Base-by-base conservation (phyloP, 35 echinoderm and acorn worm genomes). In the Apostichopus japonicus region DNA sequence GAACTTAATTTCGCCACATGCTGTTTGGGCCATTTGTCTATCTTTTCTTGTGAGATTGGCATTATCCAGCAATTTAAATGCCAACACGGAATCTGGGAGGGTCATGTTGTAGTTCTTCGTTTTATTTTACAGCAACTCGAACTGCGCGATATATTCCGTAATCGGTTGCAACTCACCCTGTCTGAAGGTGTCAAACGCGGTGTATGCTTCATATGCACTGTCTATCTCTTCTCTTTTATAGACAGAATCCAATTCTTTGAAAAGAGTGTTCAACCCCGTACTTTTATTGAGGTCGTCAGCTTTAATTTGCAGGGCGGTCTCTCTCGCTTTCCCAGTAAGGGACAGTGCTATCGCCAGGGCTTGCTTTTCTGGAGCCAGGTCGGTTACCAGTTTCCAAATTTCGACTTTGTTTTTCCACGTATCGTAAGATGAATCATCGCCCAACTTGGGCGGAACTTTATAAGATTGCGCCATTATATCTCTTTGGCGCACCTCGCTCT, bases 321-420 rank as follows among this genome's bases (percentile, higher is more conserved):
- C 83, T 23, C 83, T 1, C n/a, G 90, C 90, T 59, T 91, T 77
- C 11, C 90, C 77, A 44, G 10, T 79, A 4, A 91, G 33, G 5
- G 77, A 91, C 59, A 91, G 24, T 79, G 90, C 87, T 90, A 73
- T 65, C 1, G 87, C 87, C 13, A 90, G 27, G n/a, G 87, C 87
- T 11, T 90, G 87, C 33, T 90, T 90, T 15, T 6, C 75, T 6
- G 27, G 22, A 52, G 52, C 44, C 23, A 90, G 27, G 14, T 92
- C 77, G 10, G 76, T 92, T 5, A 92, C 90, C 10, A 92, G 65
- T 11, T 8, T 58, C 10, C 56, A 58, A 58, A 58, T 58, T 58
- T 58, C 10, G 6, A 58, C 6, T 58, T 58, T 1, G 56, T 58
- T 58, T 1, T 58, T 58, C 56, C 56, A 58, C 10, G 56, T 58